Conservation (phyloP, 1,140 invertebrate genomes). For the Drosophila nikananu region DNA sequence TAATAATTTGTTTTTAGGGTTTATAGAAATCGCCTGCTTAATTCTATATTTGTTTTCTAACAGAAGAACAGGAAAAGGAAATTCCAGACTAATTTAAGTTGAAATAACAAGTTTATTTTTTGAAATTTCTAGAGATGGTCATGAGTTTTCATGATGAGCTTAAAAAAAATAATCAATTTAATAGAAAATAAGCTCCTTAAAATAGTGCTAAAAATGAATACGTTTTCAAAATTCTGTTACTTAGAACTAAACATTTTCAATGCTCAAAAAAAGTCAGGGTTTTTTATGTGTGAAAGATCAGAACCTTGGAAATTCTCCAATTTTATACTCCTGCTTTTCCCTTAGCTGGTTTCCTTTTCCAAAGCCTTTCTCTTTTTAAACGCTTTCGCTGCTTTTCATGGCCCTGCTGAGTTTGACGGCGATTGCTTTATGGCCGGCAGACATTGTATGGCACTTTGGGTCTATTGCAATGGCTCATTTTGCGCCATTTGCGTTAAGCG, state of each 20-base stretch:
- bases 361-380: slow-evolving; percentile 1
- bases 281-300: background rate
- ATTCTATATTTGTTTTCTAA: background rate
- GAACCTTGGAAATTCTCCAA: background rate
- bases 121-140: background rate
- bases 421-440: slow-evolving; percentile 36
- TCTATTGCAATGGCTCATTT: slow-evolving; percentile 45
- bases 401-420: slow-evolving; percentile 8
- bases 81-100: background rate
- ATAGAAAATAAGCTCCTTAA: background rate
- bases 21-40: too few species aligned
- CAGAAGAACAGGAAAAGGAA: background rate
- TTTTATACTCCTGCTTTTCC: background rate
- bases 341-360: background rate
- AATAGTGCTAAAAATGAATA: background rate
- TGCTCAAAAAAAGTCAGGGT: background rate
- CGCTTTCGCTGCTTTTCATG: background rate
- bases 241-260: background rate
- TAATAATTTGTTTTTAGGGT: slow-evolving; percentile 14
- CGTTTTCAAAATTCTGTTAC: background rate
- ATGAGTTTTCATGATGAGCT: background rate
- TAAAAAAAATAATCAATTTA: background rate
- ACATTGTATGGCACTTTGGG: slow-evolving; percentile 26
- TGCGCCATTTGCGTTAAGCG: slow-evolving; percentile 28
- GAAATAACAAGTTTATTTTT: background rate